Evolutionary conservation across 2,797 vertebrate species (phyloP).

Genomic region (Neosilurus mollespiculum): DNA sequence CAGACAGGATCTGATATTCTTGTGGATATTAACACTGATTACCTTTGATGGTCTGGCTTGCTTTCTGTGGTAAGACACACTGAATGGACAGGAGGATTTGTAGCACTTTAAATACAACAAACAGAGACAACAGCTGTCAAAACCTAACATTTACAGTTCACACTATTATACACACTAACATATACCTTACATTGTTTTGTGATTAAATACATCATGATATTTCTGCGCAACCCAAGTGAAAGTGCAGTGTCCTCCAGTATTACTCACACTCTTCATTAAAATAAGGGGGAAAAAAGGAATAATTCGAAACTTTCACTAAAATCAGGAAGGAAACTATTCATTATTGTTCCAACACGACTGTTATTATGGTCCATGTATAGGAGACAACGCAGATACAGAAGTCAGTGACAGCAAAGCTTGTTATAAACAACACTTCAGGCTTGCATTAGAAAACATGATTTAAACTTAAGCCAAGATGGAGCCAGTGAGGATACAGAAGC

Average conservation of each 20-base stretch:
- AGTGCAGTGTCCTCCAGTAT: background rate
- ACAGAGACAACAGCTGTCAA: conserved; percentile 24
- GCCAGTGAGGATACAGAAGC: too few species aligned
- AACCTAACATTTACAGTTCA: conserved; percentile 3
- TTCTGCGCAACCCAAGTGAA: background rate
- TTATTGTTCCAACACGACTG: background rate
- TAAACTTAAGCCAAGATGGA: too few species aligned
- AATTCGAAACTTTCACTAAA: background rate
- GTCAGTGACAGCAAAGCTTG: too few species aligned
- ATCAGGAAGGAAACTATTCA: background rate
- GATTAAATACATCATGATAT: background rate
- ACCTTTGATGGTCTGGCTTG: background rate
- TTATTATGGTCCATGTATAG: too few species aligned
- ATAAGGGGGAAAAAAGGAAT: background rate
- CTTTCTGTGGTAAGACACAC: conserved; percentile 23
- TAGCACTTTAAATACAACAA: conserved; percentile 43
- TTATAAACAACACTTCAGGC: too few species aligned
- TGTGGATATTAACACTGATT: conserved; percentile 15
- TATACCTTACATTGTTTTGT: background rate
- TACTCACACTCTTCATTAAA: background rate
- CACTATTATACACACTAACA: background rate
- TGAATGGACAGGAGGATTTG: conserved; percentile 18
- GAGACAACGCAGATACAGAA: too few species aligned
- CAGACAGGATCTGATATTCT: conserved; percentile 15
- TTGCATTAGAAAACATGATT: too few species aligned